These are phyloP conservation scores for Lates japonicus DNA, from an alignment of 2,797 vertebrate genomes.

Conservation along the genomic window DNA sequence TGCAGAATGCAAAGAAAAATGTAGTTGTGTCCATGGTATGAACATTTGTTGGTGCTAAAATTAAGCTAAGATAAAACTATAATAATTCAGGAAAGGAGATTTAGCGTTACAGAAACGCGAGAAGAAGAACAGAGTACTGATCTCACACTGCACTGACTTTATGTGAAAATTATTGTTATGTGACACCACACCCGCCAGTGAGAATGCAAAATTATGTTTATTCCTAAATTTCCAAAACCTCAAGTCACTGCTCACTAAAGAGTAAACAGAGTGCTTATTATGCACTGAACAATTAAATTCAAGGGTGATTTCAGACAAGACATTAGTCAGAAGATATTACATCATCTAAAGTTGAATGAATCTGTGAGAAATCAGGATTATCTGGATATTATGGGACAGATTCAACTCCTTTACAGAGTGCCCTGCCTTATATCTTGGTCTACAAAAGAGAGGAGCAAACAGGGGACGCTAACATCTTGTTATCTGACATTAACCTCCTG, in stretches of 20 bases:
- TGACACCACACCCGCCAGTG: background rate
- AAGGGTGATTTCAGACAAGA: background rate
- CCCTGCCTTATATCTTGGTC: background rate
- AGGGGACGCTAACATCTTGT: conserved; percentile 19
- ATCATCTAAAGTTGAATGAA: background rate
- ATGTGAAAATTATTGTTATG: background rate
- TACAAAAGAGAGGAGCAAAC: conserved; percentile 8
- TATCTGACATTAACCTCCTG: conserved; percentile 36
- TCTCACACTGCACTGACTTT: background rate
- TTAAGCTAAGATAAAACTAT: background rate
- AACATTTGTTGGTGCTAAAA: background rate
- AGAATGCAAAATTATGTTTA: background rate
- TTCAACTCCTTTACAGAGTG: background rate
- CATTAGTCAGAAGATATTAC: background rate
- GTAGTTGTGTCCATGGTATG: background rate
- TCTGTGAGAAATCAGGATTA: background rate
- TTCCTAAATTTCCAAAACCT: background rate
- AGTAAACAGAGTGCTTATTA: background rate
- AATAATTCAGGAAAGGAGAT: background rate
- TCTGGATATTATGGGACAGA: conserved; percentile 10
- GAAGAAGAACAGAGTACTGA: no score
- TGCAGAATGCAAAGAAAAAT: background rate
- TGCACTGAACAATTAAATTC: background rate
- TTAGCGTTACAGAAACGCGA: background rate
- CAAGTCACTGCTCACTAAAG: background rate